Evolutionary conservation across 2,888 invertebrate species (phyloP), one percentile per base, ranked within the genome.

Genomic region (Octonoba sinensis): DNA sequence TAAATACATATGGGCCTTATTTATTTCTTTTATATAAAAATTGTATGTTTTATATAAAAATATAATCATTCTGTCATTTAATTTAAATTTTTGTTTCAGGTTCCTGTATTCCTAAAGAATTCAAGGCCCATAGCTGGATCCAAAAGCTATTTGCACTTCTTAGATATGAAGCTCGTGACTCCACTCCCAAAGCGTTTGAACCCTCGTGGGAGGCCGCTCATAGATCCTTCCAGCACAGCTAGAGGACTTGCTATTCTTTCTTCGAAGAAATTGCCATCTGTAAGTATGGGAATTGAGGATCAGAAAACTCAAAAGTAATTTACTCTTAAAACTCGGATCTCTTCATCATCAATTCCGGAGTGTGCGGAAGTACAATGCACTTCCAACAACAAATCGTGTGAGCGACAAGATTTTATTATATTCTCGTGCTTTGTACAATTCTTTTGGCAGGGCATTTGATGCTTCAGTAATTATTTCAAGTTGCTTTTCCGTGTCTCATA

Each of bases 121-220:
- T 22, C 18, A 24, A 66, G 20, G 18, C 73, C 74, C 95, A 86
- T 92, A 94, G 72, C 96, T 96, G 0, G 89, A 91, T 87, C 89
- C 60, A 89, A 82, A 12, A 87, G 88, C 78, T 88, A 87, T 84
- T 91, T 99, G 22, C 99, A 99, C 89, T 92, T 93, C 77, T 92
- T 99, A 66, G 92, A 93, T 65, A 93, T 97, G 90, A 91, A 92
- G 1, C 90, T 99, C n/a, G 94, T 94, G 86, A 96, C 96, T 88
- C 96, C 97, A 0, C 91, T 98, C 72, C 97, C 97, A 0, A 97
- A 97, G 88, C 93, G 97, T 86, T 97, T 98, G 90, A 98, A 98
- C 90, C 97, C 97, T 0, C 90, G 97, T 62, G 97, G 97, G 0
- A 91, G 99, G 1, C 92, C 93, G 86, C 93, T 99, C 70, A 95